Evolutionary conservation across 2,797 vertebrate genomes (phyloP), one percentile per base, ranked within the genome.

Genomic region (Sparidentex hasta): DNA sequence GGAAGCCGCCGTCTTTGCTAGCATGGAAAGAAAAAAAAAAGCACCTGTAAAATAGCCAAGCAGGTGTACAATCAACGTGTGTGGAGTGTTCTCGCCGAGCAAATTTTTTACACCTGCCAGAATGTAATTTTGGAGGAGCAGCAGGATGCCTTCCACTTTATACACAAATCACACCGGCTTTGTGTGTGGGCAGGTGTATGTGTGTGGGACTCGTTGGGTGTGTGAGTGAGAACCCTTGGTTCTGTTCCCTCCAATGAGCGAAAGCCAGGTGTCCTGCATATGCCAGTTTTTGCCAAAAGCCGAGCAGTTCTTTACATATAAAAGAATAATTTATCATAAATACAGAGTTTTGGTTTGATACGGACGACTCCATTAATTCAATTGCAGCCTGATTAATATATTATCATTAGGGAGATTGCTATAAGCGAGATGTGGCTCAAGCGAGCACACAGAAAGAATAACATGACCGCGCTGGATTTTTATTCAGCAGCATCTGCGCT

Each of bases 21-120:
- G 74, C 57, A 64, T 78, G 68, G 88, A 80, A 50, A 54, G 88
- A 80, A 50, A 54, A 25, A 25, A 25, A 25, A 25, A 25, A 25
- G 74, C 77, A 84, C 83, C 86, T 82, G 86, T 87, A 88, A 90
- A 92, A 85, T 66, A 90, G 83, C 74, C 76, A 84, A 83, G 85
- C 87, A 91, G 93, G 90, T 89, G 87, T 68, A 91, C 80, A 87
- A 87, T 89, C 84, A 89, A 79, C 78, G 77, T 64, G 81, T 72
- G 83, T 41, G 74, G 78, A 80, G 83, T 65, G 71, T 58, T 84
- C 88, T 87, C 58, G 33, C 86, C 61, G 84, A 91, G 81, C 70
- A 86, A 55, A 73, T 83, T 86, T 86, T 90, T 89, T 83, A 87
- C 90, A 92, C 90, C 89, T 89, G 89, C 84, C 89, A 90, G 89